Evolutionary conservation across 2,888 invertebrate genomes (phyloP).

Genomic region (Troides helena): DNA sequence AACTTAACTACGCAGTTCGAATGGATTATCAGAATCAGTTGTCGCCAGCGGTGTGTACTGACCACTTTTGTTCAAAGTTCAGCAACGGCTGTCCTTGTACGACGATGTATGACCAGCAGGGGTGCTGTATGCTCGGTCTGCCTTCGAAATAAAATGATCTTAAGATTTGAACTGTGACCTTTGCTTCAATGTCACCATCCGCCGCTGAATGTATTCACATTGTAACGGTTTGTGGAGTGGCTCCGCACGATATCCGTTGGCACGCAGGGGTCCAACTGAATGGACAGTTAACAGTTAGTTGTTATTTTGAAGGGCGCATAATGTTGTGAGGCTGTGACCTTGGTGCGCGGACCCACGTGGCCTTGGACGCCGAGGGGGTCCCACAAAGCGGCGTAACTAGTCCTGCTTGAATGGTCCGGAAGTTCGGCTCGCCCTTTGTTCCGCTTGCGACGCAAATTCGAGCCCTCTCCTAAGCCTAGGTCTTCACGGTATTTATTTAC

Average conservation of each 20-base stretch:
- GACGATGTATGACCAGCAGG: too few relatives aligned
- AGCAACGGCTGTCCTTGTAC: too few relatives aligned
- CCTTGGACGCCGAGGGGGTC: conserved; percentile 39
- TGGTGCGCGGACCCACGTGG: conserved; percentile 34
- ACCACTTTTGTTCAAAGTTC: too few relatives aligned
- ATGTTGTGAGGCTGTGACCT: conserved; percentile 41
- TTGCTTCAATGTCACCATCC: too few relatives aligned
- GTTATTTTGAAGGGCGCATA: conserved; percentile 20
- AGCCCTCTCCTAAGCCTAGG: conserved; percentile 30
- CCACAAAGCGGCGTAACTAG: conserved; percentile 40
- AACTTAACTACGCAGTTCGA: too few relatives aligned
- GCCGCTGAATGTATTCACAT: background rate
- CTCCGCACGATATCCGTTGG: background rate
- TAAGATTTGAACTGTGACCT: too few relatives aligned
- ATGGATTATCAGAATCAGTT: too few relatives aligned
- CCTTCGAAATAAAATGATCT: too few relatives aligned
- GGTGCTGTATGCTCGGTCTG: too few relatives aligned
- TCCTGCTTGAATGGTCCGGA: conserved; percentile 46
- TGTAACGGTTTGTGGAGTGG: conserved; percentile 8
- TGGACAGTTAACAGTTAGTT: conserved; percentile 32
- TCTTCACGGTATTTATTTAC: background rate
- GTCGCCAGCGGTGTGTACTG: too few relatives aligned
- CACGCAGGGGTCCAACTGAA: conserved; percentile 25
- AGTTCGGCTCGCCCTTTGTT: conserved; percentile 40
- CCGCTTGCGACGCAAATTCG: conserved; percentile 26